Conservation (phyloP, 2,113 vertebrate species). For the Pogonocichla stellata region DNA sequence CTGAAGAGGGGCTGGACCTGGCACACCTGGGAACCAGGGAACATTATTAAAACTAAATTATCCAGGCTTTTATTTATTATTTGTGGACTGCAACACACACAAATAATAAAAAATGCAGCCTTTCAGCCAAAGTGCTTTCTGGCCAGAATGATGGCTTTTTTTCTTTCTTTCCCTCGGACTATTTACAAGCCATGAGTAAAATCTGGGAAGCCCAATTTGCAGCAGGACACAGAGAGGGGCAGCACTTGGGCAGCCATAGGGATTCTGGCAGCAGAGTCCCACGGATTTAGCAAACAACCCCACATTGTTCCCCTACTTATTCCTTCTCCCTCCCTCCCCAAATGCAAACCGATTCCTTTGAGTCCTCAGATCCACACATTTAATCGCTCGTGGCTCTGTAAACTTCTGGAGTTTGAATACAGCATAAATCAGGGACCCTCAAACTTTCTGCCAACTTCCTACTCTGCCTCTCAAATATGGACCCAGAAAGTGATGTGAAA, state of each 20-base stretch:
- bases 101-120: slow-evolving; percentile 13
- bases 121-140: slow-evolving; percentile 23
- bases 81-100: slow-evolving; percentile 22
- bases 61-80: slow-evolving; percentile 28
- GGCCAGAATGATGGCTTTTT: not conserved
- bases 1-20: not conserved
- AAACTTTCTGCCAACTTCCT: not conserved
- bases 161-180: not conserved
- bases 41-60: slow-evolving; percentile 34
- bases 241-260: not conserved
- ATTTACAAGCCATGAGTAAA: not conserved
- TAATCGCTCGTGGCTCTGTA: not conserved
- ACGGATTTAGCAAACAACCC: not conserved
- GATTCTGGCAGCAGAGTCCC: not conserved
- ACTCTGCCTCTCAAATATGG: not conserved
- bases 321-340: not conserved
- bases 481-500: not conserved
- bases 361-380: not conserved
- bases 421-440: not conserved
- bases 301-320: not conserved
- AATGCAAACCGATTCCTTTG: not conserved
- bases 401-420: not conserved
- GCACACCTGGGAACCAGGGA: slow-evolving; percentile 7
- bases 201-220: not conserved
- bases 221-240: not conserved